These are phyloP conservation scores for Dendroctonus ponderosae DNA, from an alignment of 1,140 invertebrate species.

Conservation along the genomic window DNA sequence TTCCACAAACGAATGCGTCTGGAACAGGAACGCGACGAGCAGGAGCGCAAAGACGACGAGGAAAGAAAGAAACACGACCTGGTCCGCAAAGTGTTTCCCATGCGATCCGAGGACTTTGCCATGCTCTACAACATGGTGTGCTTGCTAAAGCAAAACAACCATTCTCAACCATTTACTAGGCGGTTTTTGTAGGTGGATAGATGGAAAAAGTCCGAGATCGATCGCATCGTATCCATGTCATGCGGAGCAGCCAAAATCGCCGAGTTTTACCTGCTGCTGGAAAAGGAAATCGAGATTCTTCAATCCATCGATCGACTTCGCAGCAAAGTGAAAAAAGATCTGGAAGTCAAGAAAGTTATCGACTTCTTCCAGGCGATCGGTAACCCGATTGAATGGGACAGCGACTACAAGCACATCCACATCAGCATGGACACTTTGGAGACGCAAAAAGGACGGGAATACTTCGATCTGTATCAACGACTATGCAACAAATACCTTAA, in stretches of 20 bases:
- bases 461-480: conserved; percentile 59
- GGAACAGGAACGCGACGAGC: conserved; percentile 54
- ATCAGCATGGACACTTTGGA: conserved; percentile 66
- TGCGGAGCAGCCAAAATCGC: conserved; percentile 60
- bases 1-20: conserved; percentile 54
- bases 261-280: conserved; percentile 60
- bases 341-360: conserved; percentile 55
- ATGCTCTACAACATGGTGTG: conserved; percentile 59
- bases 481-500: conserved; percentile 54
- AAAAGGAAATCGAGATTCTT: conserved; percentile 64
- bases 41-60: conserved; percentile 53
- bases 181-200: conserved; percentile 52
- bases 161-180: neutral
- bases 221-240: conserved; percentile 57
- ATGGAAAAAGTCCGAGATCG: conserved; percentile 62
- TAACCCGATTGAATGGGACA: conserved; percentile 61
- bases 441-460: conserved; percentile 62
- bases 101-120: conserved; percentile 61
- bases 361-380: conserved; percentile 62
- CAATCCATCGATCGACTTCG: conserved; percentile 61
- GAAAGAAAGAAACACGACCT: conserved; percentile 56
- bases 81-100: conserved; percentile 59
- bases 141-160: neutral
- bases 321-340: conserved; percentile 56
- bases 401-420: conserved; percentile 55